Evolutionary conservation across 2,113 vertebrate genomes (phyloP), one percentile per base, ranked within the genome.

Genomic region (Anhinga rufa): DNA sequence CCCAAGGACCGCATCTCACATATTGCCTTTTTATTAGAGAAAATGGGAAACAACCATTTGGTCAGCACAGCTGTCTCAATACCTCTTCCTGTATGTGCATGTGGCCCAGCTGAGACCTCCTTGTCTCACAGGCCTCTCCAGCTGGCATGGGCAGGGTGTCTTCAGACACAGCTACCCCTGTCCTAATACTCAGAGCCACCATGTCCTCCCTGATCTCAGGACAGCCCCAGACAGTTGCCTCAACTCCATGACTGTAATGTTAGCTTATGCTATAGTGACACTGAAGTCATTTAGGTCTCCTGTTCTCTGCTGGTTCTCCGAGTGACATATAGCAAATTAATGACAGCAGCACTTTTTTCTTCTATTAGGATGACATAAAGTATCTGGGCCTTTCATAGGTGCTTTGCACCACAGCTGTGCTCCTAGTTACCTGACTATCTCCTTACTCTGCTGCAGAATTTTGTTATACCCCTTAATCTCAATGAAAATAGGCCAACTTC

Each of bases 221-320:
- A 48, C 66, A 86, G 34, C 36, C 61, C 12, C 75, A 24, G 13
- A 34, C 12, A 51, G 26, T 38, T 55, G 34, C 12, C 38, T 29
- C 1, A 0, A 38, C 57, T 54, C 61, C 14, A 2, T 1, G 1
- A 46, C 32, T 46, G n/a, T 38, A 32, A 44, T 1, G 5, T 32
- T 28, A 48, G n/a, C 42, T 55, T 21, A 5, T 0, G 1, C 31
- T 75, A 18, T 4, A 14, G 66, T 7, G 46, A 69, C 84, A 61
- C 42, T 60, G 64, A 28, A 52, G 57, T 32, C 49, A 49, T 58
- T 54, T 21, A 54, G 17, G 31, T 72, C 74, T 71, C 57, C 65
- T 57, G 6, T 28, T 66, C 51, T 54, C 66, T 64, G 36, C 25
- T 86, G 49, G 17, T 68, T 80, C 77, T 79, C 48, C 0, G 1